Evolutionary conservation across 2,888 invertebrate genomes (phyloP), one percentile per base, ranked within the genome.

Genomic region (Drosophila silvestris): DNA sequence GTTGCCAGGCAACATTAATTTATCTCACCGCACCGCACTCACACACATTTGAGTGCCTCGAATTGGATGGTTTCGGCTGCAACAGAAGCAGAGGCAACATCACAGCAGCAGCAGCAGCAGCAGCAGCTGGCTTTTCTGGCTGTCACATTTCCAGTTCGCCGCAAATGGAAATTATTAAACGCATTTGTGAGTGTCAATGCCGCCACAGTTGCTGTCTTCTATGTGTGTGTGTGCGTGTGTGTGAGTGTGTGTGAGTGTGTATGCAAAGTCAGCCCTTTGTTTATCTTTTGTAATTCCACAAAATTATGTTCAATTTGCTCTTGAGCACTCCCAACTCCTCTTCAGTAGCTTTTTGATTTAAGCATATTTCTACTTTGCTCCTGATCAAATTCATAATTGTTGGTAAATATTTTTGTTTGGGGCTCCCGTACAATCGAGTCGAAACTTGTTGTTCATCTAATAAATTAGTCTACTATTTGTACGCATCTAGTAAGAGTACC

Each of bases 131-230:
- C 64, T 26, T 61, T 61, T 50, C 44, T 39, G 53, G 19, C 35
- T 57, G 62, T 63, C 47, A 57, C 54, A 44, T 70, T 63, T 68
- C 26, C 59, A 59, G 66, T 64, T 75, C 66, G 63, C 67, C 70
- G 74, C 68, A 72, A 85, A 77, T 71, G 69, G 60, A 72, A 81
- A 62, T 70, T 58, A 69, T 70, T 52, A 72, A 54, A 35, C 30
- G 61, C 57, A 65, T 60, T 65, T 70, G 51, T 59, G 63, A 44
- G 56, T 47, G 19, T 44, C 71, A 32, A 58, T 51, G 53, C 39
- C 32, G 22, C 12, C 39, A 35, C 57, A 30, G 5, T 30, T 37
- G 37, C 9, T 63, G 47, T 12, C 56, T 59, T 37, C 12, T 37
- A 37, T n/a, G 2, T 37, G 1, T 35, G 33, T 19, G 3, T 12